These are phyloP conservation scores for Mellivora capensis DNA, from an alignment of 2,113 vertebrate genomes.

Conservation along the genomic window DNA sequence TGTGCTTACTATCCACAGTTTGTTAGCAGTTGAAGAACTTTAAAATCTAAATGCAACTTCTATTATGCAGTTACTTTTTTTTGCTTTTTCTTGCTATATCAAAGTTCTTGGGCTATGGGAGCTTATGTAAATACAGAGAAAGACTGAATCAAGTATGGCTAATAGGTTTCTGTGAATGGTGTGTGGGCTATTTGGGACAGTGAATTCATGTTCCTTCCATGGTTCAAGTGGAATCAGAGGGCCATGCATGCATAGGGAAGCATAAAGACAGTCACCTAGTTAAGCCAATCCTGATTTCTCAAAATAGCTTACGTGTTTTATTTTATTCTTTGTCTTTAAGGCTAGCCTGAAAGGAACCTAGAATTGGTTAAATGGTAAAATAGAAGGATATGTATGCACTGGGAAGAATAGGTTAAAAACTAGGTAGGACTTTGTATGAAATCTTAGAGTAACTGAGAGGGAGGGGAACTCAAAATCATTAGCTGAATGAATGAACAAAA, in stretches of 20 bases:
- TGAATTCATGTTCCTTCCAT: background rate
- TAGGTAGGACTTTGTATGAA: background rate
- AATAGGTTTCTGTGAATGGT: background rate
- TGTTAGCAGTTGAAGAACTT: conserved; percentile 13
- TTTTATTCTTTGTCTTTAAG: background rate
- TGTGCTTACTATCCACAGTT: background rate
- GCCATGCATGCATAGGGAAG: background rate
- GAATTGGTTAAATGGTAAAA: background rate
- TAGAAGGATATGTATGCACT: background rate
- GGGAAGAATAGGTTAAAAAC: background rate
- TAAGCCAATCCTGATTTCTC: background rate
- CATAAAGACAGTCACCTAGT: background rate
- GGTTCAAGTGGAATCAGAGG: background rate
- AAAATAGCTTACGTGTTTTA: background rate
- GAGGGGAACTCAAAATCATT: background rate
- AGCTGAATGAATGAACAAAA: background rate
- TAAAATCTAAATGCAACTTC: background rate
- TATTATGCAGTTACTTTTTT: background rate
- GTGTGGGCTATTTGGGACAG: background rate
- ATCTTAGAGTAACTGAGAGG: background rate
- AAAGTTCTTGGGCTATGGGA: background rate
- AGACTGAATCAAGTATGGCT: conserved; percentile 1
- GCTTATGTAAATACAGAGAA: background rate
- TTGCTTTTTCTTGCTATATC: conserved; percentile 15
- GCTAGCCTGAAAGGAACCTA: conserved; percentile 7